phyloP scores from a whole-genome alignment of 37 sponge, comb jelly and placozoan species.

The Cliona cf. orientalis region DNA sequence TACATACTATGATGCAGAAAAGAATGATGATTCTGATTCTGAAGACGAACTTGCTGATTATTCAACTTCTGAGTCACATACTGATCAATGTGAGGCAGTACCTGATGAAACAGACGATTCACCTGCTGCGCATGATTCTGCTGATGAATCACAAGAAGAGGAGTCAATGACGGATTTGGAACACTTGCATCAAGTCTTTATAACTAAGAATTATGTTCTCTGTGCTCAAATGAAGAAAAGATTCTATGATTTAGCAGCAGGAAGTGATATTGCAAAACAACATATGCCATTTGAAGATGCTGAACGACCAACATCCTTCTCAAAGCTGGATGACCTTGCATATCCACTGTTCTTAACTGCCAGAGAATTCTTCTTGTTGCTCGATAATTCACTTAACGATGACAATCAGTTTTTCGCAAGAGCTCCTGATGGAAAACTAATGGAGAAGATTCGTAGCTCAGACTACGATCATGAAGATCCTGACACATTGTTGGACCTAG shows the following conservation, averaged over 20 bases:
- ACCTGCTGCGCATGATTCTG: too few species aligned
- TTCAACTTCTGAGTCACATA: not conserved
- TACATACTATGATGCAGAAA: not conserved
- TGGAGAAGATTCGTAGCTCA: conserved; percentile 47
- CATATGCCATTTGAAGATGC: conserved; percentile 38
- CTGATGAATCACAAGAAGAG: not conserved
- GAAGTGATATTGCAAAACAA: not conserved
- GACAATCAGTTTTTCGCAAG: conserved; percentile 44
- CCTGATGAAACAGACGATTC: conserved; percentile 1
- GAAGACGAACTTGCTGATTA: conserved; percentile 6
- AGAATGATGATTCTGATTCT: not conserved
- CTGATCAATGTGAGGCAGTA: not conserved
- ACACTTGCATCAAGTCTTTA: conserved; percentile 81
- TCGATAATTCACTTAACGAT: conserved; percentile 72
- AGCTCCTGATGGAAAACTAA: conserved; percentile 35
- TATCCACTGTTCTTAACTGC: conserved; percentile 84
- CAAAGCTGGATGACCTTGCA: conserved; percentile 21
- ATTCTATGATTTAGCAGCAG: conserved; percentile 68
- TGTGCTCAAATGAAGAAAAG: conserved; percentile 74
- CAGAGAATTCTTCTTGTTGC: conserved; percentile 64
- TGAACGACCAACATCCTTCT: conserved; percentile 18
- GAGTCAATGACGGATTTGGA: conserved; percentile 8
- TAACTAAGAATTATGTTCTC: conserved; percentile 83
- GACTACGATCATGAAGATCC: conserved; percentile 54
- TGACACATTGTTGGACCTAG: conserved; percentile 41